These are phyloP conservation scores for Drosophila ananassae DNA, from an alignment of 1,140 invertebrate genomes.

Conservation along the genomic window DNA sequence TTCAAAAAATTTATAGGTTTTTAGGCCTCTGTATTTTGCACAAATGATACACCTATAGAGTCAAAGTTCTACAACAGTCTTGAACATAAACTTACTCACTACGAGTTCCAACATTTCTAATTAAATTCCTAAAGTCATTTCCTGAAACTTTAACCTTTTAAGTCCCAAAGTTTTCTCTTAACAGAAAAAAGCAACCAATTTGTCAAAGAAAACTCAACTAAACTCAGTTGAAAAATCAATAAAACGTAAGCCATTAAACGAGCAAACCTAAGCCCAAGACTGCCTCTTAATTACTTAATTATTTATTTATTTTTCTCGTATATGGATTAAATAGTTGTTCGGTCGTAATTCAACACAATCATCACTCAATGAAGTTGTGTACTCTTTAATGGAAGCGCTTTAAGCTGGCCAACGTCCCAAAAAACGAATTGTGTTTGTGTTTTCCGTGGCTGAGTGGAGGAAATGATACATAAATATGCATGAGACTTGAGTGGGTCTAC, in stretches of 20 bases:
- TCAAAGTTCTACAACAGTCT: too few species aligned
- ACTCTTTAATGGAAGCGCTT: conserved; percentile 47
- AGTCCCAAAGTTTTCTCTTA: too few species aligned
- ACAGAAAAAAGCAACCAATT: too few species aligned
- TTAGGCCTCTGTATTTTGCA: too few species aligned
- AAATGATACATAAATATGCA: conserved; percentile 60
- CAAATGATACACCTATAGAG: too few species aligned
- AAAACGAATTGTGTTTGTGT: conserved; percentile 20
- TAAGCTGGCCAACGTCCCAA: conserved; percentile 32
- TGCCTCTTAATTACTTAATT: neutral
- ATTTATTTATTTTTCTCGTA: neutral
- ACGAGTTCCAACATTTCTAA: neutral
- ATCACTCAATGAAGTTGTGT: conserved; percentile 42
- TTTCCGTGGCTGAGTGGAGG: conserved; percentile 15
- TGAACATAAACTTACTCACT: too few species aligned
- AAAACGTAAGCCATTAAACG: conserved; percentile 2
- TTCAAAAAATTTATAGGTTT: too few species aligned
- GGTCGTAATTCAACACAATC: conserved; percentile 36
- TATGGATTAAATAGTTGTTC: conserved; percentile 24
- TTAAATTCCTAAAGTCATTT: neutral
- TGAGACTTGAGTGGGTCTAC: conserved; percentile 58
- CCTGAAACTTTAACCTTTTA: too few species aligned
- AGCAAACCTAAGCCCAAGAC: neutral
- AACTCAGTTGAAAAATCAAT: neutral
- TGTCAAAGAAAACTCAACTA: too few species aligned